phyloP scores from a whole-genome alignment of 2,888 invertebrate genomes.

The Leptopterna dolabrata region DNA sequence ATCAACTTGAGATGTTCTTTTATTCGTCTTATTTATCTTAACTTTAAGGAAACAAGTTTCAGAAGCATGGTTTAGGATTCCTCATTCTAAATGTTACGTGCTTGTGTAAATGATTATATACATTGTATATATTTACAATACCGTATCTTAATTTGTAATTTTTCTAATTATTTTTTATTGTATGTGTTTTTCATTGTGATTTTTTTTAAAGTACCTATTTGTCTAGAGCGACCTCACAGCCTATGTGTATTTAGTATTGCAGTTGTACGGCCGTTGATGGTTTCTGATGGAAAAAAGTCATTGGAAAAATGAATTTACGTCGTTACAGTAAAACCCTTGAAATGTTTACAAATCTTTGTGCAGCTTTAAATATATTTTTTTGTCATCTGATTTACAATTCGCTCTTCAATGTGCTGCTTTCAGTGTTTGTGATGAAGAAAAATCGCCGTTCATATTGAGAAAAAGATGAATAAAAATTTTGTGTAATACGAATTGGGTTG shows the following conservation, averaged over 20 bases:
- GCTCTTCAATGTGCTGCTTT: conserved; percentile 1
- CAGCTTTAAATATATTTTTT: not conserved
- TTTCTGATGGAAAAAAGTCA: not conserved
- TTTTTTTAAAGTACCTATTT: not conserved
- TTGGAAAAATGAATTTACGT: not conserved
- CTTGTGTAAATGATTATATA: not conserved
- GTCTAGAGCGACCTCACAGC: too few species aligned
- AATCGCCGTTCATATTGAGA: not conserved
- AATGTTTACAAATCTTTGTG: not conserved
- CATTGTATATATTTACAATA: not conserved
- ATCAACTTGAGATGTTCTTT: not conserved
- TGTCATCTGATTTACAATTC: not conserved
- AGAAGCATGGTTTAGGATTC: conserved; percentile 30
- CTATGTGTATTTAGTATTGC: too few species aligned
- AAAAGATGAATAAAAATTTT: not conserved
- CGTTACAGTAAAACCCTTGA: not conserved
- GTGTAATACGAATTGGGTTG: not conserved
- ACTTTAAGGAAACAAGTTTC: not conserved
- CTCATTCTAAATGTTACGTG: conserved; percentile 8
- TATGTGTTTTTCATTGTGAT: not conserved
- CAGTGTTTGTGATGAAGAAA: conserved; percentile 6
- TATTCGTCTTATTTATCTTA: not conserved
- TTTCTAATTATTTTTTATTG: not conserved
- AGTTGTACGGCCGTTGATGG: too few species aligned
- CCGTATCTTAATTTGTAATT: not conserved